These are phyloP conservation scores for Acromyrmex echinatior DNA, from an alignment of 1,140 invertebrate genomes.

Conservation along the genomic window DNA sequence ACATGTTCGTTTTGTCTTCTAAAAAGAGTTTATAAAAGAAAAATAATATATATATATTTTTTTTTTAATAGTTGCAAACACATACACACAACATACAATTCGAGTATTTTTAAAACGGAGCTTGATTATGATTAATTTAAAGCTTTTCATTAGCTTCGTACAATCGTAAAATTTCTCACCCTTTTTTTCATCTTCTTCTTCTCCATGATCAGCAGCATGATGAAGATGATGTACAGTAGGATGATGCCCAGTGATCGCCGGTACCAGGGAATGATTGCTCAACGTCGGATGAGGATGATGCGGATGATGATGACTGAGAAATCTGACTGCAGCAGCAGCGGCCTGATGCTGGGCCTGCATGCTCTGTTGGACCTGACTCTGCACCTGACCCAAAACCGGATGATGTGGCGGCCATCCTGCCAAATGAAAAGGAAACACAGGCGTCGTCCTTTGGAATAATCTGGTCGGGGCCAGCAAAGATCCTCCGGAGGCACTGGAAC, in stretches of 20 bases:
- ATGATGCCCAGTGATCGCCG: constrained; percentile 82
- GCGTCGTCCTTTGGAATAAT: constrained; percentile 84
- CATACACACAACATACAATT: background rate
- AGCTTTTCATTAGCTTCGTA: background rate
- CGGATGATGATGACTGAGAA: constrained; percentile 84
- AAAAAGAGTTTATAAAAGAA: background rate
- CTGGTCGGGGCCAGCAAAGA: constrained; percentile 82
- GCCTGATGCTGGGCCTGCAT: constrained; percentile 84
- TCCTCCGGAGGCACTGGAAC: constrained; percentile 80
- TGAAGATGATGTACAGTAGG: constrained; percentile 83
- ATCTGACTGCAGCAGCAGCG: constrained; percentile 82
- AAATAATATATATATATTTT: background rate
- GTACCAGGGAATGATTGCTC: constrained; percentile 83
- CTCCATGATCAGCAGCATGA: constrained; percentile 82
- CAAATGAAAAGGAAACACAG: constrained; percentile 85
- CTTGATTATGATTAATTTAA: background rate
- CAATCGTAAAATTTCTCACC: constrained; percentile 73
- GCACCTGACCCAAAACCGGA: constrained; percentile 84
- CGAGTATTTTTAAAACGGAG: background rate
- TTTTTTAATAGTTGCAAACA: background rate
- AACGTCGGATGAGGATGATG: constrained; percentile 84
- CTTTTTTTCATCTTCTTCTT: constrained; percentile 86
- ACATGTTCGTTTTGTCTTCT: background rate
- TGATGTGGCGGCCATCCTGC: constrained; percentile 85
- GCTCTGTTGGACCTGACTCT: constrained; percentile 84